phyloP scores from a whole-genome alignment of 2,888 invertebrate species.

The Pasiphila rectangulata region DNA sequence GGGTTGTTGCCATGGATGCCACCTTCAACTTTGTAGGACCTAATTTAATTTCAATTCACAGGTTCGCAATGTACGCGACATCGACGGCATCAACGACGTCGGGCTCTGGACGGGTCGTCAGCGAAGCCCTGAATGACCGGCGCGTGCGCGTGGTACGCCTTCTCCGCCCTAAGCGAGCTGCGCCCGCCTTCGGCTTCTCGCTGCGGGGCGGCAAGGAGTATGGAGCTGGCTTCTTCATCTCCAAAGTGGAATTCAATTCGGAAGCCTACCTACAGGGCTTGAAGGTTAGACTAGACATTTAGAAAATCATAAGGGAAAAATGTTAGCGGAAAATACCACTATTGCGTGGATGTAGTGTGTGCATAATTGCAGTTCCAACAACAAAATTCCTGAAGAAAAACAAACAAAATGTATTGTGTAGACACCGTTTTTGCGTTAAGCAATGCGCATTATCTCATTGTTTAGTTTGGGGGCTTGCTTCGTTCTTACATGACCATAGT shows the following conservation, averaged over 20 bases:
- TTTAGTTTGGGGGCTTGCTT: slow-evolving; percentile 48
- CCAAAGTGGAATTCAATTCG: slow-evolving; percentile 91
- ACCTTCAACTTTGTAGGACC: no score
- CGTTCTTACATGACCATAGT: slow-evolving; percentile 50
- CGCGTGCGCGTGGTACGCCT: slow-evolving; percentile 68
- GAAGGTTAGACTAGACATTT: slow-evolving; percentile 81
- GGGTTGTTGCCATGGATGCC: no score
- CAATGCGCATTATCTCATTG: slow-evolving; percentile 67
- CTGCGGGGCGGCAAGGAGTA: slow-evolving; percentile 94
- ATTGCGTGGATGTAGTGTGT: neutral
- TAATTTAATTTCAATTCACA: slow-evolving; percentile 4
- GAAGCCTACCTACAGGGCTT: slow-evolving; percentile 93
- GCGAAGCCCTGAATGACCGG: slow-evolving; percentile 49
- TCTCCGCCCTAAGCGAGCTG: slow-evolving; percentile 66
- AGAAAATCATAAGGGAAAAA: neutral
- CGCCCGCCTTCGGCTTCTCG: slow-evolving; percentile 89
- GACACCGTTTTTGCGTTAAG: slow-evolving; percentile 52
- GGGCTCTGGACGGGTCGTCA: slow-evolving; percentile 55
- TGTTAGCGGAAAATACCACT: neutral
- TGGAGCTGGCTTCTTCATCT: slow-evolving; percentile 95
- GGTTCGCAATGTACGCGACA: slow-evolving; percentile 60
- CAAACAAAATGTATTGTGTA: slow-evolving; percentile 43
- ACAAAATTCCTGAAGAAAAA: slow-evolving; percentile 17
- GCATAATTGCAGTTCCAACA: neutral
- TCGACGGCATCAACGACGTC: slow-evolving; percentile 68